Evolutionary conservation across 2,113 vertebrate genomes (phyloP).

Genomic region (Mustelus asterias): DNA sequence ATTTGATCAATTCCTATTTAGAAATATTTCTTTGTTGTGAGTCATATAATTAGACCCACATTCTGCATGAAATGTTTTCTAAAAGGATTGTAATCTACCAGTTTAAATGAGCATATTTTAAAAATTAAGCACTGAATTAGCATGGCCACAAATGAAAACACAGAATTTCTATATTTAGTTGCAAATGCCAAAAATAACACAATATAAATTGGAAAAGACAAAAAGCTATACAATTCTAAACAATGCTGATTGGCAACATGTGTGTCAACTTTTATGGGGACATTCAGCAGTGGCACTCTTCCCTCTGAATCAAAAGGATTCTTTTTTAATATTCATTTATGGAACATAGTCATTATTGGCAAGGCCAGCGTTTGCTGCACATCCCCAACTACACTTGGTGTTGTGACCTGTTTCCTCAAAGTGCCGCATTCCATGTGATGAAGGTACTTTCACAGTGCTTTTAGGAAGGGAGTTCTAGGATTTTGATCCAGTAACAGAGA

Average conservation of each 20-base stretch:
- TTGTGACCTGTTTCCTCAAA: too few relatives aligned
- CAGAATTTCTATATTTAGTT: not conserved
- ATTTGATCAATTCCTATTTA: conserved; percentile 11
- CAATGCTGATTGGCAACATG: not conserved
- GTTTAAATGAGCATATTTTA: not conserved
- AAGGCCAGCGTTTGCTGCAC: too few relatives aligned
- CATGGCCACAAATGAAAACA: not conserved
- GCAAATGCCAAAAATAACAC: not conserved
- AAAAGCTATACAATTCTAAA: not conserved
- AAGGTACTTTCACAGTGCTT: too few relatives aligned
- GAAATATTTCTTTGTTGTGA: conserved; percentile 22
- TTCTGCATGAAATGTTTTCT: too few relatives aligned
- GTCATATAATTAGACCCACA: conserved; percentile 6
- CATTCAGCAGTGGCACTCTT: too few relatives aligned
- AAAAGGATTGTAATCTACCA: conserved; percentile 23
- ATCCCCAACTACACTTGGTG: too few relatives aligned
- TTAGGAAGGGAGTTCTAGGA: too few relatives aligned
- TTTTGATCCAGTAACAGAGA: too few relatives aligned
- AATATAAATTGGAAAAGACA: not conserved
- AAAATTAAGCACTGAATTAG: not conserved
- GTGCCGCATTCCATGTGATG: too few relatives aligned
- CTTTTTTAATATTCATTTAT: too few relatives aligned
- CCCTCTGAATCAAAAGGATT: too few relatives aligned
- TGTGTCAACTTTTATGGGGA: not conserved
- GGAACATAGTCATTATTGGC: too few relatives aligned